phyloP scores from a whole-genome alignment of 2,113 vertebrate genomes.

The Probosciger aterrimus region DNA sequence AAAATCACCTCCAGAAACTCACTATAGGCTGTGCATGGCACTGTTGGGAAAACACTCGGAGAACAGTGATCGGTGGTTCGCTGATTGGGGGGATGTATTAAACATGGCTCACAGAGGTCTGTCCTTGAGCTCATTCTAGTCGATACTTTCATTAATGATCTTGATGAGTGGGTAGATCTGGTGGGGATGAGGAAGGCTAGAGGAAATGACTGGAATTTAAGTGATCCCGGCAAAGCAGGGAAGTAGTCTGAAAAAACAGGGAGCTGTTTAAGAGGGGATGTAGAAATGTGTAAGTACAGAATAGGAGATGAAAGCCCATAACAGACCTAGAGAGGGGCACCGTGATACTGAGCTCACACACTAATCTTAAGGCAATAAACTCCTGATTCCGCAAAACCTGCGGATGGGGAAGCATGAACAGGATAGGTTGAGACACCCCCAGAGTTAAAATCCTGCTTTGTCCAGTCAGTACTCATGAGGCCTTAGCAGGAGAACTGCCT shows the following conservation, averaged over 20 bases:
- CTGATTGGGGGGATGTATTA: neutral
- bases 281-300: neutral
- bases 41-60: neutral
- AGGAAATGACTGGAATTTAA: neutral
- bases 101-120: neutral
- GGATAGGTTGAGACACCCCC: neutral
- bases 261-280: neutral
- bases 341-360: neutral
- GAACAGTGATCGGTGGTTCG: rapidly evolving
- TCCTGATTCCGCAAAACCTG: neutral
- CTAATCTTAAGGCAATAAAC: neutral
- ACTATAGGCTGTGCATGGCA: neutral
- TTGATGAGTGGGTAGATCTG: neutral
- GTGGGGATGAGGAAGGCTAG: neutral
- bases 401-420: neutral
- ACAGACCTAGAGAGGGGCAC: neutral
- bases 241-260: neutral
- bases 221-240: neutral
- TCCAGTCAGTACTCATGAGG: neutral
- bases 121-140: neutral
- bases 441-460: neutral
- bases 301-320: neutral
- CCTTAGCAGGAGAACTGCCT: neutral
- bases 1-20: neutral
- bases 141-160: neutral